Percentiles rank a stretch among this genome's conserved stretches.
phyloP scores from a whole-genome alignment of 92 coral and sea anemone genomes.

The Porites evermanni region DNA sequence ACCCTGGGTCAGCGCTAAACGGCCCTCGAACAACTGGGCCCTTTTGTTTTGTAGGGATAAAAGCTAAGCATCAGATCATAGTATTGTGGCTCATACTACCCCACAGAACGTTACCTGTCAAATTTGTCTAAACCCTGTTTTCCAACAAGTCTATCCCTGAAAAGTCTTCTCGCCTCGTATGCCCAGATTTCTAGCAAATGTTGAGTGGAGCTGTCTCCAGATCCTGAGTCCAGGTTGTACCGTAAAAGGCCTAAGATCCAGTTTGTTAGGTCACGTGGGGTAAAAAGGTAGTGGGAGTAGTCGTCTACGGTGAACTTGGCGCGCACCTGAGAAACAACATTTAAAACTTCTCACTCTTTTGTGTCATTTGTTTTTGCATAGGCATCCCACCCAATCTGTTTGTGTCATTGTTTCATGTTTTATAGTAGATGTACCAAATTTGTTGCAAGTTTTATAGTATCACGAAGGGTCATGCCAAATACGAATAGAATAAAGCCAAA shows the following conservation, averaged over 20 bases:
- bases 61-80: no score
- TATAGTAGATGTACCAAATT: no score
- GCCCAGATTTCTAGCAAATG: conserved; percentile 95
- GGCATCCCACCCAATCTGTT: background rate
- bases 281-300: conserved; percentile 95
- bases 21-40: no score
- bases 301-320: conserved; percentile 98
- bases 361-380: background rate
- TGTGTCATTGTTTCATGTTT: no score
- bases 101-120: conserved; percentile 68
- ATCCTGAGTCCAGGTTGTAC: conserved; percentile 80
- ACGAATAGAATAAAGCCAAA: no score
- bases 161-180: conserved; percentile 92
- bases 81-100: background rate
- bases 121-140: conserved; percentile 92
- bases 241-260: conserved; percentile 95
- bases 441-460: no score
- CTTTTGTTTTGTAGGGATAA: no score
- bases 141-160: conserved; percentile 96
- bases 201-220: conserved; percentile 91
- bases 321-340: conserved; percentile 71
- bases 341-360: no score
- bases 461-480: no score
- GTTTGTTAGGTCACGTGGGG: conserved; percentile 99
- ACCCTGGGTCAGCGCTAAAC: no score